A percentile compares a stretch with the other conserved stretches of the same genome.
These are phyloP conservation scores for Syngnathus acus DNA, from an alignment of 2,797 vertebrate genomes.

Conservation along the genomic window DNA sequence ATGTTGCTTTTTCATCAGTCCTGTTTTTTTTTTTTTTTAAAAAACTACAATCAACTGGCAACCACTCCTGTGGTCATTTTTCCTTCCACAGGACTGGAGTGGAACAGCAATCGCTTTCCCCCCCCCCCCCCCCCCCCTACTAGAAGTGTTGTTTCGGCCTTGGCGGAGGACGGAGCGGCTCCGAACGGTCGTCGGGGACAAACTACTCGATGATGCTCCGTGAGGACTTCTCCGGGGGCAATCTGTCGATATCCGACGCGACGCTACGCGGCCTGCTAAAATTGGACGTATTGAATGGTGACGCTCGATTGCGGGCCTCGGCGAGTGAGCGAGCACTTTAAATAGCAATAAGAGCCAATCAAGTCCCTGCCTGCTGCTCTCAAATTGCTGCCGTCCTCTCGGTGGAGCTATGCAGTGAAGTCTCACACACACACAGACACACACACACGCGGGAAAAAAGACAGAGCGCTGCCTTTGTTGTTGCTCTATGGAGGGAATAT, in stretches of 20 bases:
- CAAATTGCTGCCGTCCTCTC: constrained; percentile 2
- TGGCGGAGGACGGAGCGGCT: background rate
- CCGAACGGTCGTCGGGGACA: background rate
- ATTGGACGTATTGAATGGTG: background rate
- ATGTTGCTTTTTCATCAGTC: background rate
- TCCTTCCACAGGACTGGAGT: background rate
- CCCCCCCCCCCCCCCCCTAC: background rate
- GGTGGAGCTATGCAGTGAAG: background rate
- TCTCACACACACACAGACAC: background rate
- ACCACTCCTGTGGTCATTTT: background rate
- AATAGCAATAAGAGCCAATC: constrained; percentile 36
- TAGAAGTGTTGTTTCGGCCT: background rate
- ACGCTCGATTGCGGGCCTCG: constrained; percentile 25
- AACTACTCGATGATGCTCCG: background rate
- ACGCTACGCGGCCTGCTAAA: background rate
- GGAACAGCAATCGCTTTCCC: background rate
- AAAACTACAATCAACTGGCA: background rate
- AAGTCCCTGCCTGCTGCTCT: background rate
- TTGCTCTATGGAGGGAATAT: background rate
- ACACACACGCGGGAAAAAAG: background rate
- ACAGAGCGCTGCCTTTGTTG: constrained; percentile 1
- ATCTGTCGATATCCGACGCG: background rate
- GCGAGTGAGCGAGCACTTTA: constrained; percentile 55
- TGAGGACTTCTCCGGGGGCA: background rate
- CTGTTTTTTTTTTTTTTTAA: background rate